phyloP scores from a whole-genome alignment of 2,797 vertebrate genomes.

The Anolis apletophallus region DNA sequence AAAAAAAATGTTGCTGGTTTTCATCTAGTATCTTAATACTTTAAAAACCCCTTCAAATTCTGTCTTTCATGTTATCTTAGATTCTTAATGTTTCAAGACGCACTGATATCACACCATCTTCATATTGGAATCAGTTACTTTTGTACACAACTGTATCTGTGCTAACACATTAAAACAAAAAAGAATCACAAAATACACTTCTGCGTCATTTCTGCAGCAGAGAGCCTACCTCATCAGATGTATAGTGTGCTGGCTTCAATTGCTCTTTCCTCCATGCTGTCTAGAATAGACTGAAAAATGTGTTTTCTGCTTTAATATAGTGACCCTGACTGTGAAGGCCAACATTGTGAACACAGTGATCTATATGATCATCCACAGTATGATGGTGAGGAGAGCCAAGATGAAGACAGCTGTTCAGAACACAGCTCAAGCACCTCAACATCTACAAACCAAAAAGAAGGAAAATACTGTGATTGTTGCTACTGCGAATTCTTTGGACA shows the following conservation, averaged over 20 bases:
- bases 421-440: constrained; percentile 99
- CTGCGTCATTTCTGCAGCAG: background rate
- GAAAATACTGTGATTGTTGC: constrained; percentile 99
- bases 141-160: background rate
- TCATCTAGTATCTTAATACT: background rate
- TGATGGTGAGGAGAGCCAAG: constrained; percentile 94
- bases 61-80: background rate
- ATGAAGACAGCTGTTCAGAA: constrained; percentile 98
- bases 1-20: too few relatives aligned
- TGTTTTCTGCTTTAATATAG: constrained; percentile 71
- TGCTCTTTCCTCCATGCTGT: background rate
- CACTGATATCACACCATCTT: background rate
- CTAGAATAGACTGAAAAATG: background rate
- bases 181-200: background rate
- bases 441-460: constrained; percentile 98
- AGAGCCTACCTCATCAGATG: too few relatives aligned
- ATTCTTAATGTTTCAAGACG: background rate
- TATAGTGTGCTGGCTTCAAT: too few relatives aligned
- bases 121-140: background rate
- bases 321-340: constrained; percentile 97
- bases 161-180: background rate
- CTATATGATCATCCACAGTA: constrained; percentile 91
- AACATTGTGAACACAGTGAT: constrained; percentile 92
- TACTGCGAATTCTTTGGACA: constrained; percentile 99
- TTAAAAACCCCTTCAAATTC: background rate